Base-by-base conservation (phyloP, 2,888 invertebrate species). In the Deroplatys truncata region DNA sequence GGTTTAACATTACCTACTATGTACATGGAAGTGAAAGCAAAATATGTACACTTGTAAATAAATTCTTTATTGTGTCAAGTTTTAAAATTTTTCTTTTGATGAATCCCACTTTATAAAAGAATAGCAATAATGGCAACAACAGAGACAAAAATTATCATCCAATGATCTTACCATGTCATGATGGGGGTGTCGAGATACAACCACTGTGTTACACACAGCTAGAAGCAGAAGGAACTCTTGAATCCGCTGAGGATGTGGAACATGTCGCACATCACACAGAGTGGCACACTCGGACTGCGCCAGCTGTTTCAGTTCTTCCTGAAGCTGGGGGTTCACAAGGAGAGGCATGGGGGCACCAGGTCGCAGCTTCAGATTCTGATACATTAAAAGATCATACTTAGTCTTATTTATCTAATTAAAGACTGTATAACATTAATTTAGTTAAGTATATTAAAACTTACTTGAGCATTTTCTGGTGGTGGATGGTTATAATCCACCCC, bases 171-270 rank as follows among this genome's bases (percentile, higher is more conserved):
- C 97, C 91, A 94, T 93, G 93, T 96, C 96, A 91, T 95, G 94
- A 93, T 96, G 96, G 13, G 98, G 98, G 93, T 97, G 97, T 88
- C 96, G 95, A 91, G 98, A 97, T 88, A 99, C 99, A 89, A 99
- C 97, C 13, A 99, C 99, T 0, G 99, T 99, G 94, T 99, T 99
- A 94, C 99, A 99, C 90, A 99, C 96, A 28, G 99, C 97, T 93
- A 99, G 94, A 35, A 98, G 96, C 90, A 99, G 93, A 91, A 99
- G 96, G 94, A 99, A 99, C 93, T 98, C 98, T 92, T 97, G 97
- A 72, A 98, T 95, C 92, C 96, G 95, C 92, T 97, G 96, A 9
- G 96, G 95, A 92, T 97, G 96, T 82, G 91, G 89, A 28, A 88
- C 88, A 49, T 88, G 87, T 56, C 91, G 82, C 29, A 86, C 83